Percentiles rank a stretch among this genome's conserved stretches.
Evolutionary conservation across 2,113 vertebrate species (phyloP).

Genomic region (Morphnarchus princeps): DNA sequence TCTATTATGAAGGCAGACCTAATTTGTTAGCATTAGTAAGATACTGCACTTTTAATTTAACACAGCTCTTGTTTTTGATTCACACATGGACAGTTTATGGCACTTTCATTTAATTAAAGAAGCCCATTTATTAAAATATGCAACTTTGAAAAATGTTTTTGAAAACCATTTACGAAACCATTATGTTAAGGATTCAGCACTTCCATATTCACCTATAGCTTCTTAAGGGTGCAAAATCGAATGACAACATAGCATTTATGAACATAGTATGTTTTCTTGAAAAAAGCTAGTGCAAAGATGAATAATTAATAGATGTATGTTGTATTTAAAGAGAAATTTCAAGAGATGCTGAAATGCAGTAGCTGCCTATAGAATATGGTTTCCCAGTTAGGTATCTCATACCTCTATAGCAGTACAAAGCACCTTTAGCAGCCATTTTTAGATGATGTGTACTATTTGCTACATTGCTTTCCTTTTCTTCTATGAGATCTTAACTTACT

Average conservation of each 20-base stretch:
- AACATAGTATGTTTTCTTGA: slow-evolving; percentile 44
- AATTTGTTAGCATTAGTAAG: slow-evolving; percentile 76
- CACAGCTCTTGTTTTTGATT: slow-evolving; percentile 62
- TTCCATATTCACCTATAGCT: neutral
- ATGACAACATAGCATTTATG: slow-evolving; percentile 38
- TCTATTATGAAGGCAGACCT: slow-evolving; percentile 54
- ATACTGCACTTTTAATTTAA: slow-evolving; percentile 71
- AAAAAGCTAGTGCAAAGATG: slow-evolving; percentile 34
- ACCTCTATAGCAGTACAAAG: neutral
- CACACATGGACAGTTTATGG: slow-evolving; percentile 66
- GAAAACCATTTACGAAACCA: slow-evolving; percentile 44
- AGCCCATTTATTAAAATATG: slow-evolving; percentile 55
- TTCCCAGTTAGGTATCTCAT: neutral
- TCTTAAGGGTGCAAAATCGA: slow-evolving; percentile 24
- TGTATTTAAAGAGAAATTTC: slow-evolving; percentile 40
- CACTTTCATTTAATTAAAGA: slow-evolving; percentile 72
- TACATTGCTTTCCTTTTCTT: neutral
- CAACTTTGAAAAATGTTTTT: slow-evolving; percentile 41
- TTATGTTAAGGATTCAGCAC: neutral
- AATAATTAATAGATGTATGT: neutral
- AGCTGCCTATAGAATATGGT: neutral
- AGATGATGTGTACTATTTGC: neutral
- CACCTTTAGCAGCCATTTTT: neutral
- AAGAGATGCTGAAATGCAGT: neutral
- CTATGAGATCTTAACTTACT: neutral